phyloP scores from a whole-genome alignment of 2,797 vertebrate species.

The Crocodylus rhombifer region DNA sequence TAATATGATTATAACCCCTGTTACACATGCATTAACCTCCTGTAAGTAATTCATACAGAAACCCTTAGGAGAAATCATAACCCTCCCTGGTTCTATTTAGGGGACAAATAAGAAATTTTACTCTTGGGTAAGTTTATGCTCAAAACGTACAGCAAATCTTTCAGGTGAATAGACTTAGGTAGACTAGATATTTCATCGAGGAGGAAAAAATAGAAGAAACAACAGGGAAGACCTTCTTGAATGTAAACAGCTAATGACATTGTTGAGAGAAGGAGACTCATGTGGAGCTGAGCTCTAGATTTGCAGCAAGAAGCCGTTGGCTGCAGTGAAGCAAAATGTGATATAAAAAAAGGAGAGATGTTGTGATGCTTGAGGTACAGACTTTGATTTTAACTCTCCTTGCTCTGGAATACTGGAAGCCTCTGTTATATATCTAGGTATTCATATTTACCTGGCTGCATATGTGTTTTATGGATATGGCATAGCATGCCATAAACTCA shows the following conservation, averaged over 20 bases:
- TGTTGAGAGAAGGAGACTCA: background rate
- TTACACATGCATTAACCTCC: no score
- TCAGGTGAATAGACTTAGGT: conserved; percentile 9
- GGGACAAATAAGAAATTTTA: conserved; percentile 45
- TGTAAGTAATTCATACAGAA: no score
- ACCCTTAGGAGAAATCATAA: no score
- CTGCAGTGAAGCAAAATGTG: background rate
- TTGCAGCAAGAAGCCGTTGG: conserved; percentile 23
- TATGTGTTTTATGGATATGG: background rate
- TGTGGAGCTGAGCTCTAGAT: background rate
- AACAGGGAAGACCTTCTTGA: conserved; percentile 17
- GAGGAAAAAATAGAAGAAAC: conserved; percentile 23
- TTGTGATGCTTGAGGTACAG: background rate
- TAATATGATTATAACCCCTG: no score
- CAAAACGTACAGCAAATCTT: background rate
- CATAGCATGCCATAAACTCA: background rate
- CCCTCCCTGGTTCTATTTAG: no score
- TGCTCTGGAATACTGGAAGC: background rate
- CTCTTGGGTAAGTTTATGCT: conserved; percentile 30
- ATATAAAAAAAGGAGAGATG: background rate
- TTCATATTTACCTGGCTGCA: background rate
- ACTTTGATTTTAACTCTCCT: conserved; percentile 3
- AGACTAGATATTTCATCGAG: conserved; percentile 48
- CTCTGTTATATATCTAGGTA: background rate
- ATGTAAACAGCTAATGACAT: conserved; percentile 16